Evolutionary conservation across 1,140 invertebrate species (phyloP), one percentile per base, ranked within the genome.

Genomic region (Thalassaphorura encarpata): DNA sequence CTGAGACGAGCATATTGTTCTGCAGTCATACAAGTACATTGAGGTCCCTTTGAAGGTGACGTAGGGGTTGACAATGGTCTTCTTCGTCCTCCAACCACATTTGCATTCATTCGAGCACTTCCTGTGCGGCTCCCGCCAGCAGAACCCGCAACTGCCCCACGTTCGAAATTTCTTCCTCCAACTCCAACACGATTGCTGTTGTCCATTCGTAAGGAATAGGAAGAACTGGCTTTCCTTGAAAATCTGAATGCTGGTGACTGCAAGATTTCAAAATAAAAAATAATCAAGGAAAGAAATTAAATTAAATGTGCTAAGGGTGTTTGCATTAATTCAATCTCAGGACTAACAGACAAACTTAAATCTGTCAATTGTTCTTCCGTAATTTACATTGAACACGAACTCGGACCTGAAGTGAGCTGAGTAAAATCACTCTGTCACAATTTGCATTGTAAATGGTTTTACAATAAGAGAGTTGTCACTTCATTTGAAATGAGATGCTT

Each of bases 231-330:
- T 79, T 96, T 97, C 71, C 93, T 82, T 69, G 89, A 89, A 79
- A 93, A 95, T 80, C 94, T 95, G 79, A 93, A 94, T 70, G 89
- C 87, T 68, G 89, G 90, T 76, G 89, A 93, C 92, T 97, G 83
- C 33, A 60, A 64, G 60, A 70, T 62, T 66, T 56, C 33, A 49
- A 64, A 56, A 42, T 40, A 36, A 43, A 15, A n/a, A 11, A n/a
- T 11, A 61, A 57, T 41, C 46, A 50, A 57, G 40, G 51, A 50
- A 56, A 16, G 6, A 31, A 18, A 56, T 56, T 23, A n/a, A n/a
- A n/a, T n/a, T n/a, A n/a, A n/a, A n/a, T n/a, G n/a, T n/a, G n/a
- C n/a, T n/a, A n/a, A n/a, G n/a, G n/a, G n/a, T n/a, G n/a, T n/a
- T n/a, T n/a, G n/a, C n/a, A n/a, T n/a, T n/a, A n/a, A n/a, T n/a